Evolutionary conservation across 2,113 vertebrate genomes (phyloP), one percentile per base, ranked within the genome.

Genomic region (Montifringilla adamsi): DNA sequence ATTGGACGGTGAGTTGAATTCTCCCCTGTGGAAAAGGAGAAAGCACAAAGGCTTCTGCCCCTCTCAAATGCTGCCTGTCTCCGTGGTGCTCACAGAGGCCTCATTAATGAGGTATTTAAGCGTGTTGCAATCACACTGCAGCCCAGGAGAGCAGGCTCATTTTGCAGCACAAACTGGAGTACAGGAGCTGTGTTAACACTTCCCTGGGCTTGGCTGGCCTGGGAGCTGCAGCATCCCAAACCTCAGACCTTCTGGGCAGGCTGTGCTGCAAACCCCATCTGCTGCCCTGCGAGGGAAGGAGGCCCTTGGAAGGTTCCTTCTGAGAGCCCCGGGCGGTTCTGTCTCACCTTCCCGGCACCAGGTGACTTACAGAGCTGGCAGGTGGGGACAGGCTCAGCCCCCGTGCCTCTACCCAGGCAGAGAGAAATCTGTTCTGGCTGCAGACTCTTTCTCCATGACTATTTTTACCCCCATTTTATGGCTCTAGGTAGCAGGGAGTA

Each of bases 101-200:
- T 96, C 94, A 13, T 95, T 97, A 96, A 90, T 49, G 91, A 95
- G 89, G 56, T 78, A 87, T 95, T 97, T 93, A 94, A 92, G 84
- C 35, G 6, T 64, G 73, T 37, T 96, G 75, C 95, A 92, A 52
- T 87, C 89, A 84, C 15, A 6, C 39, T 56, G 76, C 73, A 78
- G 73, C 95, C 89, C 93, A 53, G 35, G 95, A 95, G 95, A 89
- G 47, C 21, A 60, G 53, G 64, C 47, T 89, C 64, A 12, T 81
- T 94, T 47, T 52, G 77, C 83, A 90, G 83, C 88, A 70, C 62
- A 63, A 81, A 67, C 26, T 14, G 88, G 67, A 85, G 90, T 1
- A 1, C 30, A 23, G 83, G 72, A 90, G 69, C 76, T 44, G 7
- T 52, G 94, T 33, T 94, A 90, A 81, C 73, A 21, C 72, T 53